Evolutionary conservation across 2,888 invertebrate species (phyloP).

Genomic region (Cheilosia pagana): DNA sequence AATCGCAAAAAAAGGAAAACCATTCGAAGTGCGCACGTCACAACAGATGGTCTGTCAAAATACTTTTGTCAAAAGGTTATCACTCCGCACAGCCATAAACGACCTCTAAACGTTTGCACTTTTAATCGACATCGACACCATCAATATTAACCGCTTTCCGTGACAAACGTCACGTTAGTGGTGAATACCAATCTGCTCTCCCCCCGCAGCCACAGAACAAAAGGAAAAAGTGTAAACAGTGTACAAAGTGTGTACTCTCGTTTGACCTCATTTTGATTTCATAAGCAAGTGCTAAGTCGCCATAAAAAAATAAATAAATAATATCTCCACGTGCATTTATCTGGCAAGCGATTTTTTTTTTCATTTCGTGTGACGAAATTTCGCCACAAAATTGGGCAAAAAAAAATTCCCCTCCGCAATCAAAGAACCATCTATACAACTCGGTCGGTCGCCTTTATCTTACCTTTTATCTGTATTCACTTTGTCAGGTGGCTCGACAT

Average conservation of each 20-base stretch:
- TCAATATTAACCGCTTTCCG: background rate
- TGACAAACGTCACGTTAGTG: slow-evolving; percentile 29
- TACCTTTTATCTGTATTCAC: slow-evolving; percentile 73
- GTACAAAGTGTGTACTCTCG: background rate
- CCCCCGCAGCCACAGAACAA: background rate
- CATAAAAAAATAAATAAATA: background rate
- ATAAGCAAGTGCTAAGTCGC: background rate
- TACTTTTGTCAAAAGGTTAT: slow-evolving; percentile 30
- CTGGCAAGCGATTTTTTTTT: background rate
- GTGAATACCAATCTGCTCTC: background rate
- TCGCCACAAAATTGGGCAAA: background rate
- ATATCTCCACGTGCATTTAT: slow-evolving; percentile 8
- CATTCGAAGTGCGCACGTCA: background rate
- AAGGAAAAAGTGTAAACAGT: slow-evolving; percentile 39
- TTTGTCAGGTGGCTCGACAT: slow-evolving; percentile 82
- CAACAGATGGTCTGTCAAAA: background rate
- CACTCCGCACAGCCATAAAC: slow-evolving; percentile 6
- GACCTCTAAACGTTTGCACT: slow-evolving; percentile 16
- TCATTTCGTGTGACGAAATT: slow-evolving; percentile 18
- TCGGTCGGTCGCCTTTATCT: slow-evolving; percentile 11
- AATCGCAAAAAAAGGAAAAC: too few species aligned
- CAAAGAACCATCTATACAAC: background rate
- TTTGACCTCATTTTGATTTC: slow-evolving; percentile 48
- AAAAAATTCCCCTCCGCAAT: background rate
- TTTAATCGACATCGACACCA: background rate